Evolutionary conservation across 2,888 invertebrate species (phyloP).

Genomic region (Synanthedon formicaeformis): DNA sequence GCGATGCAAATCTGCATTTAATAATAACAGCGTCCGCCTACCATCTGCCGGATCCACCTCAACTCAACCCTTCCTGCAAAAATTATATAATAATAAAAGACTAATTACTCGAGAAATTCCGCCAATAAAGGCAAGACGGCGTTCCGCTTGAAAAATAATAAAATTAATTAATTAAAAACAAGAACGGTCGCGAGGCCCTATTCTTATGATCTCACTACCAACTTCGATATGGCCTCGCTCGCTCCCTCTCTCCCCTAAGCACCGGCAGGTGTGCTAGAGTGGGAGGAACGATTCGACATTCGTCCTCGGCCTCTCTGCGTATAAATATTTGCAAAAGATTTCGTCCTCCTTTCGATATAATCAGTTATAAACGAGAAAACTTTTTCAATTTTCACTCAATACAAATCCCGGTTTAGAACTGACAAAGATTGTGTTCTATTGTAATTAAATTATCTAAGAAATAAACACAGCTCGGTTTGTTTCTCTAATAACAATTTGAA

Average conservation of each 20-base stretch:
- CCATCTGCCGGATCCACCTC: slow-evolving; percentile 28
- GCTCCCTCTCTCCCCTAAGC: neutral
- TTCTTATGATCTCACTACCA: neutral
- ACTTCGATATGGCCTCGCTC: neutral
- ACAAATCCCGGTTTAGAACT: slow-evolving; percentile 28
- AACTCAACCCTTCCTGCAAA: slow-evolving; percentile 61
- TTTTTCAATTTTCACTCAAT: slow-evolving; percentile 63
- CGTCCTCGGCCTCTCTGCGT: slow-evolving; percentile 13
- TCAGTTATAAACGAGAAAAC: slow-evolving; percentile 59
- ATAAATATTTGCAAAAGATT: slow-evolving; percentile 60
- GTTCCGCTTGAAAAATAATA: slow-evolving; percentile 55
- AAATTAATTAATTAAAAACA: slow-evolving; percentile 72
- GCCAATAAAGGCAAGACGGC: slow-evolving; percentile 65
- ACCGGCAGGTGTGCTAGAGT: neutral
- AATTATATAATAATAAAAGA: slow-evolving; percentile 71
- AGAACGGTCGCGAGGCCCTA: slow-evolving; percentile 10
- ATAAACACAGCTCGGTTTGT: too few species aligned
- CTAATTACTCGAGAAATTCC: slow-evolving; percentile 65
- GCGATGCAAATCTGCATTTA: slow-evolving; percentile 26
- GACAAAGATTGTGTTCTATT: slow-evolving; percentile 36
- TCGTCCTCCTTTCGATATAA: slow-evolving; percentile 42
- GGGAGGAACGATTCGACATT: neutral
- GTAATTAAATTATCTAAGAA: slow-evolving; percentile 38
- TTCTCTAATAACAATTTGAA: too few species aligned
- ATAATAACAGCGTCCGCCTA: slow-evolving; percentile 13